These are phyloP conservation scores for Heterochromis multidens DNA, from an alignment of 2,113 vertebrate species.

Conservation along the genomic window DNA sequence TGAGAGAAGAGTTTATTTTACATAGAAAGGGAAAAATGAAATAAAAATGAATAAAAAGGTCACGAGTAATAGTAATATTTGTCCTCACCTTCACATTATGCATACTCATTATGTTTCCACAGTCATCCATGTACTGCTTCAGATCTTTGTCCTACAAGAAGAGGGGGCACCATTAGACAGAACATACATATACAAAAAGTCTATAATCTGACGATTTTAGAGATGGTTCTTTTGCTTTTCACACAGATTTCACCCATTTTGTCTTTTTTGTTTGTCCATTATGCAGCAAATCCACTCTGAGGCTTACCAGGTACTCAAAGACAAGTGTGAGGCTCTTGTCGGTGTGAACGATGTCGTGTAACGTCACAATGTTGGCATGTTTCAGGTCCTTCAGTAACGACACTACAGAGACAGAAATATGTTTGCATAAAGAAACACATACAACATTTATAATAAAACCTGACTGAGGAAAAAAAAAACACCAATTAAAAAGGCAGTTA, in stretches of 20 bases:
- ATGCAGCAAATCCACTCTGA: background rate
- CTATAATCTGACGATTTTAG: background rate
- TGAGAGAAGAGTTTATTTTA: background rate
- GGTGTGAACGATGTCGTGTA: conserved; percentile 98
- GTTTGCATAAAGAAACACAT: background rate
- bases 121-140: conserved; percentile 99
- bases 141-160: conserved; percentile 91
- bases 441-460: background rate
- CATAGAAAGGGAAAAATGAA: background rate
- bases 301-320: conserved; percentile 94
- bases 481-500: background rate
- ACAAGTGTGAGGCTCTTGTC: conserved; percentile 98
- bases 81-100: conserved; percentile 94
- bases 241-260: background rate
- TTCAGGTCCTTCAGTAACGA: conserved; percentile 98
- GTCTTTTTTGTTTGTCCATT: background rate
- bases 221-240: background rate
- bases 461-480: background rate
- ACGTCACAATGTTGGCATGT: conserved; percentile 98
- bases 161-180: background rate
- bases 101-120: conserved; percentile 99
- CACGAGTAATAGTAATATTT: background rate
- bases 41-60: background rate
- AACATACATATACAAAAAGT: background rate
- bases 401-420: conserved; percentile 70